Conservation (phyloP, 1,140 invertebrate genomes). For the Druon quercuslanigerum region DNA sequence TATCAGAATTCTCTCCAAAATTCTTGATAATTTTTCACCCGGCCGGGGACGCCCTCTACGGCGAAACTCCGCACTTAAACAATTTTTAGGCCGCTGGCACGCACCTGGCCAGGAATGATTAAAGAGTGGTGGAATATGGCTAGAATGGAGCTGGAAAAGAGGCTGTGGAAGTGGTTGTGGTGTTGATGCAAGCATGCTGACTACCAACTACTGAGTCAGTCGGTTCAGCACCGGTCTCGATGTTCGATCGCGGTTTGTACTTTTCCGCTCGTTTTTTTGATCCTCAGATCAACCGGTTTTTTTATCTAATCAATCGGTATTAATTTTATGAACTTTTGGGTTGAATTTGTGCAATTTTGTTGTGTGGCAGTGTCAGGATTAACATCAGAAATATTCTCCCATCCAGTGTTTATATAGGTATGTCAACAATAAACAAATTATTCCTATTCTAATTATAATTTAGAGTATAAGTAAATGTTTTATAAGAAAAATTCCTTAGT, state of each 20-base stretch:
- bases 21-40: neutral
- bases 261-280: neutral
- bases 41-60: neutral
- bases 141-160: slow-evolving; percentile 47
- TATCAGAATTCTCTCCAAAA: neutral
- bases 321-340: neutral
- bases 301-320: slow-evolving; percentile 5
- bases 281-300: neutral
- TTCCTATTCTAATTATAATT: no score
- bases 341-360: slow-evolving; percentile 14
- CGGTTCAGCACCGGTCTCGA: slow-evolving; percentile 62
- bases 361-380: slow-evolving; percentile 22
- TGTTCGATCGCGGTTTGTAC: slow-evolving; percentile 36
- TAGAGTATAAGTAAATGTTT: no score
- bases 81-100: slow-evolving; percentile 9
- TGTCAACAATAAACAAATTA: neutral
- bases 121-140: neutral
- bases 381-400: neutral
- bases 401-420: neutral
- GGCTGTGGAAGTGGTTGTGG: slow-evolving; percentile 51
- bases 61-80: neutral
- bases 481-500: no score
- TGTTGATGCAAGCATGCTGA: slow-evolving; percentile 53
- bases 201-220: slow-evolving; percentile 60
- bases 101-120: slow-evolving; percentile 7